Base-by-base conservation (phyloP, 2,888 invertebrate genomes). In the Andricus quercusramuli region DNA sequence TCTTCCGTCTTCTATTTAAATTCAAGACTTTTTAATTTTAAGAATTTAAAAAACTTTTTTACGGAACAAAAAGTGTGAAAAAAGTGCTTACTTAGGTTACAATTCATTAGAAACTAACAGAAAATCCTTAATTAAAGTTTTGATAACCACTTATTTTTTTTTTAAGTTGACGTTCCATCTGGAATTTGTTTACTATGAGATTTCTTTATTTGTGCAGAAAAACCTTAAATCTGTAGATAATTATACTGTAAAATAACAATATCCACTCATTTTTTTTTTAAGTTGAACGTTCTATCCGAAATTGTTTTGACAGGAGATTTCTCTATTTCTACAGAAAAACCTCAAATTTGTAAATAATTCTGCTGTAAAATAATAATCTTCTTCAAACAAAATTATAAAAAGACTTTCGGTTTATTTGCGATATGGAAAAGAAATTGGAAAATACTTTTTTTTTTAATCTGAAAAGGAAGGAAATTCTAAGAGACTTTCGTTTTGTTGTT, bases 1-100 rank as follows among this genome's bases (percentile, higher is more conserved):
- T 56, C n/a, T 51, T 51, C 51, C 17, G n/a, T 56, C n/a, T 56
- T 56, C 56, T 56, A n/a, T 56, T 56, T n/a, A 56, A 56, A 56
- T 56, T 56, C n/a, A 11, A 56, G 56, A n/a, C n/a, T 56, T 56
- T 56, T 56, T 56, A 11, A 56, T 56, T 56, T 56, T 56, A 56
- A n/a, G n/a, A 56, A 3, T 56, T 56, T 3, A 0, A 9, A 9
- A 56, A 17, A 11, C 9, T 56, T n/a, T n/a, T n/a, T 56, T 8
- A 15, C 2, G 2, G 8, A n/a, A 8, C 56, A n/a, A 51, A 51
- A 56, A 56, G n/a, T 56, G 56, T 56, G 11, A 2, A 20, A 56
- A 56, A 1, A 56, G n/a, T n/a, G n/a, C n/a, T 56, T 56, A n/a
- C 56, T n/a, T n/a, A n/a, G 17, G n/a, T n/a, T 56, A 56, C n/a